phyloP scores from a whole-genome alignment of 30 jellyfish, hydroid and myxozoan genomes.

The Aurelia coerulea region DNA sequence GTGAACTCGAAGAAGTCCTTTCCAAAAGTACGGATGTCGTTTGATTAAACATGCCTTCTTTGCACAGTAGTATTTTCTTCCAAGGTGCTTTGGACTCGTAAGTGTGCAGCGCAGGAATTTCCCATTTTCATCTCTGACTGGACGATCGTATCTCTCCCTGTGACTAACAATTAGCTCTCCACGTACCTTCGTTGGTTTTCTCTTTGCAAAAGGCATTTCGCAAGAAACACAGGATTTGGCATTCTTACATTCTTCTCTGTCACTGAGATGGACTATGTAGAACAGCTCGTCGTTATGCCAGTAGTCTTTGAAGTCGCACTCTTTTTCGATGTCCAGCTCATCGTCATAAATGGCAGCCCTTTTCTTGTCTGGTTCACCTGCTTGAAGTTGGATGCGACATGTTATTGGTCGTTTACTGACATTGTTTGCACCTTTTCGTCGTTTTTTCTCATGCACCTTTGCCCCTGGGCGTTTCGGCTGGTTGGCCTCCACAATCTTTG shows the following conservation, averaged over 20 bases:
- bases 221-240: constrained; percentile 6
- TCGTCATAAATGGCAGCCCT: too few relatives aligned
- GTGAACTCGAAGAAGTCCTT: not conserved
- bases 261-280: not conserved
- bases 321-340: too few relatives aligned
- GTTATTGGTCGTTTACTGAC: too few relatives aligned
- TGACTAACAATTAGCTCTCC: not conserved
- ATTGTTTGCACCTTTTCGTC: too few relatives aligned
- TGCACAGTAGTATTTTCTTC: not conserved
- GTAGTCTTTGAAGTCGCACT: not conserved
- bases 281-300: constrained; percentile 1
- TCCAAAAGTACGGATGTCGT: constrained; percentile 11
- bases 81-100: not conserved
- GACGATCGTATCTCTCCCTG: constrained; percentile 7
- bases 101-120: not conserved
- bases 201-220: constrained; percentile 4
- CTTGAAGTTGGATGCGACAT: too few relatives aligned
- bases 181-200: not conserved
- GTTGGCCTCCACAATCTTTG: too few relatives aligned
- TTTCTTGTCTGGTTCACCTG: too few relatives aligned
- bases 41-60: not conserved
- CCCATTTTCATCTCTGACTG: not conserved
- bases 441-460: too few relatives aligned
- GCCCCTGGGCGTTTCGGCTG: too few relatives aligned
- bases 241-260: not conserved